phyloP scores from a whole-genome alignment of 2,113 vertebrate species.

The Gracilinanus agilis region DNA sequence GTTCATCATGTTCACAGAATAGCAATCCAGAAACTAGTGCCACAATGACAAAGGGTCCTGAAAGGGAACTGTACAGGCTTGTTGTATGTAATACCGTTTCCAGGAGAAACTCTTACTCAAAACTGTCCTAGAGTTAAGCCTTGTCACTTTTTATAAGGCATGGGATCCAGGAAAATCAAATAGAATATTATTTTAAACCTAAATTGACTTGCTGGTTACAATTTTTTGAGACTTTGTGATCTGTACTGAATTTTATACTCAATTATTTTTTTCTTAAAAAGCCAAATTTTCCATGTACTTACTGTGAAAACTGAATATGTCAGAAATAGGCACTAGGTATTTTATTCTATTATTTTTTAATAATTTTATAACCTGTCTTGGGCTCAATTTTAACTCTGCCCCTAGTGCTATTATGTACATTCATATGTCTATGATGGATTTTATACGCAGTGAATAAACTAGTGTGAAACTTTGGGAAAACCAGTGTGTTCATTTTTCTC shows the following conservation, averaged over 20 bases:
- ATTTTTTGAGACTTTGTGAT: not conserved
- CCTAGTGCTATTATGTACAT: not conserved
- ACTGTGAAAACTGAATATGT: not conserved
- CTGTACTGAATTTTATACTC: not conserved
- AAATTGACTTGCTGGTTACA: not conserved
- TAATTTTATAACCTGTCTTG: not conserved
- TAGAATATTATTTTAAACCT: constrained; percentile 1
- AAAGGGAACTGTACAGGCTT: constrained; percentile 70
- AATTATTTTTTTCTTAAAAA: not conserved
- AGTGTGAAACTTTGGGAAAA: not conserved
- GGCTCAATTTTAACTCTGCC: not conserved
- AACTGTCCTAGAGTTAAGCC: constrained; percentile 28
- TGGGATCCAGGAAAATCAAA: constrained; percentile 38
- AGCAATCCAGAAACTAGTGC: constrained; percentile 77
- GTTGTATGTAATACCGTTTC: constrained; percentile 60
- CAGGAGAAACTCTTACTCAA: constrained; percentile 60
- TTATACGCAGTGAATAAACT: not conserved
- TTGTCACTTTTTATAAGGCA: constrained; percentile 55
- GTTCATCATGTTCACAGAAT: constrained; percentile 82
- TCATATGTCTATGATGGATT: not conserved
- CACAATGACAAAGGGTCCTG: constrained; percentile 70
- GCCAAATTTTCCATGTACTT: not conserved
- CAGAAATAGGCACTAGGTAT: not conserved
- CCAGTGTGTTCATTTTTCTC: not conserved
- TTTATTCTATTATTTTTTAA: not conserved